phyloP scores from a whole-genome alignment of 2,888 invertebrate species.

The Amphipyra berbera region DNA sequence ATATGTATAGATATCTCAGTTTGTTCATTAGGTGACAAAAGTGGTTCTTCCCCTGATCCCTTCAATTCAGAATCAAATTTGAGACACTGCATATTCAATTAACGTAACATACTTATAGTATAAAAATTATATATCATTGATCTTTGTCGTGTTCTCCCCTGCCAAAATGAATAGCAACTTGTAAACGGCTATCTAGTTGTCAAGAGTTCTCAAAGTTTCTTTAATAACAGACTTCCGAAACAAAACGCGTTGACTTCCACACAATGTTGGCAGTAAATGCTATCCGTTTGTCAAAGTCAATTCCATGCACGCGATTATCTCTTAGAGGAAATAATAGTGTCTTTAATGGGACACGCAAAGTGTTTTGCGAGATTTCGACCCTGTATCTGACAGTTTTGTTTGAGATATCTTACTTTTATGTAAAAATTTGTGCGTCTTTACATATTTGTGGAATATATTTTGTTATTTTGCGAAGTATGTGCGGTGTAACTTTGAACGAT shows the following conservation, averaged over 20 bases:
- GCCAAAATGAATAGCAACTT: no score
- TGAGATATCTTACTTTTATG: constrained; percentile 23
- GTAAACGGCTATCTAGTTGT: background rate
- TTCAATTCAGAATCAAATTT: no score
- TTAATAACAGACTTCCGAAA: background rate
- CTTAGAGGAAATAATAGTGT: constrained; percentile 24
- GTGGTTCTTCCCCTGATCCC: no score
- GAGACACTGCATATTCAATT: no score
- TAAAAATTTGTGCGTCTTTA: constrained; percentile 5
- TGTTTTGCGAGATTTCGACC: constrained; percentile 10
- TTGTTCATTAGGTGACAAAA: no score
- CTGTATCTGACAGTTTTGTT: constrained; percentile 24
- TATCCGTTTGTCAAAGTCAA: constrained; percentile 42
- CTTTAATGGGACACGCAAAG: constrained; percentile 16
- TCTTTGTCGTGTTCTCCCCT: no score
- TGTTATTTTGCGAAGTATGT: no score
- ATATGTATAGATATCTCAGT: no score
- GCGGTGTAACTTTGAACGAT: no score
- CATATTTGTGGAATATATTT: background rate
- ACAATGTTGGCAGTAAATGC: constrained; percentile 13
- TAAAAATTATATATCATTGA: no score
- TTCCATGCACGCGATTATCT: constrained; percentile 28
- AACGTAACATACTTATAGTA: no score
- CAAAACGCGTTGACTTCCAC: background rate
- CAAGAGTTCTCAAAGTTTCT: background rate